phyloP scores from a whole-genome alignment of 2,888 invertebrate genomes.

The Amaurobius ferox region DNA sequence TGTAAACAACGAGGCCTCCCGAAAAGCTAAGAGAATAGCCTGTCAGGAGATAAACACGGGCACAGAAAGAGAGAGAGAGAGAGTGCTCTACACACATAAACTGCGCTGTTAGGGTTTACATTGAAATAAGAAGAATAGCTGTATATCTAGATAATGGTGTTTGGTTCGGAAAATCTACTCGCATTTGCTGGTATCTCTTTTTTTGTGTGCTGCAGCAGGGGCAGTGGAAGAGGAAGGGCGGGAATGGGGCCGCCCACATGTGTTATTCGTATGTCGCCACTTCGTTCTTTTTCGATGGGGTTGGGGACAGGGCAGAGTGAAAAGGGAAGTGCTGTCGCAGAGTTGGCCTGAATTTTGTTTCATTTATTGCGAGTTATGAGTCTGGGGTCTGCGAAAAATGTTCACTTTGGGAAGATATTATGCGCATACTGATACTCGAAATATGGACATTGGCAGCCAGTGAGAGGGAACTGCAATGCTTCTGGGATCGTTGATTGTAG shows the following conservation, averaged over 20 bases:
- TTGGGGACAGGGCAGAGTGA: neutral
- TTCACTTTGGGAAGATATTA: no score
- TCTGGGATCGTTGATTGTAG: no score
- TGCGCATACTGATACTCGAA: no score
- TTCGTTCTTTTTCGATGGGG: slow-evolving; percentile 15
- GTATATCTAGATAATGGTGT: slow-evolving; percentile 70
- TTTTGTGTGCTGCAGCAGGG: neutral
- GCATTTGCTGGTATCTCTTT: neutral
- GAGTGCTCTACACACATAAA: slow-evolving; percentile 66
- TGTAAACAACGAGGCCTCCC: slow-evolving; percentile 37
- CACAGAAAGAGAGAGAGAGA: no score
- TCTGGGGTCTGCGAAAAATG: no score
- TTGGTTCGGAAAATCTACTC: slow-evolving; percentile 50
- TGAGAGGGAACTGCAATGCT: no score
- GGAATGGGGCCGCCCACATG: slow-evolving; percentile 2
- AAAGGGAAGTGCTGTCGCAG: neutral
- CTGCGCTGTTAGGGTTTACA: slow-evolving; percentile 64
- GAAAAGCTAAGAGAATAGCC: slow-evolving; percentile 59
- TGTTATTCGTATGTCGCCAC: slow-evolving; percentile 61
- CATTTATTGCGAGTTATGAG: neutral
- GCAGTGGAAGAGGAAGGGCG: neutral
- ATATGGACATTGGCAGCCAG: no score
- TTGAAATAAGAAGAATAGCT: slow-evolving; percentile 63
- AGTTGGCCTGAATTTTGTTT: neutral
- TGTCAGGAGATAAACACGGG: slow-evolving; percentile 66